Conservation (phyloP, 2,797 vertebrate genomes). For the Eulemur coronatus region DNA sequence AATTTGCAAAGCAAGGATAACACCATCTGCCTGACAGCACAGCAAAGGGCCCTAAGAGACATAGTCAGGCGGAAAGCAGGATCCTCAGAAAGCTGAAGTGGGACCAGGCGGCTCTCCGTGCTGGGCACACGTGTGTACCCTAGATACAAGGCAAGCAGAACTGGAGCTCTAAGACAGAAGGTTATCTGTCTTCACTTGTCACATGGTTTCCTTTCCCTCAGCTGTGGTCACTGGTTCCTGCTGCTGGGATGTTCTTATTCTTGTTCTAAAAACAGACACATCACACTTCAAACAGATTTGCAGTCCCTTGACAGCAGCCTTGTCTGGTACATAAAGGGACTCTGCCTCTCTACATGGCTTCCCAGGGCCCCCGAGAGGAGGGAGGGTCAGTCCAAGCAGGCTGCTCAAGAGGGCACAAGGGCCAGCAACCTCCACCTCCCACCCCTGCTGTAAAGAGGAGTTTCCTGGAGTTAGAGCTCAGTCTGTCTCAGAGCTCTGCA, state of each 20-base stretch:
- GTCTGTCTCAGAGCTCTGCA: background rate
- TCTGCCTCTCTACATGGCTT: background rate
- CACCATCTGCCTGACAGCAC: background rate
- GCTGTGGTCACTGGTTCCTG: background rate
- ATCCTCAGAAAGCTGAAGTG: background rate
- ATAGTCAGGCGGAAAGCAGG: background rate
- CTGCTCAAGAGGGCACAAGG: background rate
- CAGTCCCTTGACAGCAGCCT: background rate
- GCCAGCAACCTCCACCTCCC: background rate
- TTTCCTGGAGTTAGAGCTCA: background rate
- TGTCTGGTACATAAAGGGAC: background rate
- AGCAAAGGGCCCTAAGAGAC: fast-evolving
- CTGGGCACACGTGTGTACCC: background rate
- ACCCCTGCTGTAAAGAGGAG: fast-evolving
- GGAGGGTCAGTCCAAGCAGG: background rate
- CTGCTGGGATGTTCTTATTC: conserved; percentile 23
- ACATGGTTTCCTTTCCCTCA: fast-evolving
- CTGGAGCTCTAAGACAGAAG: background rate
- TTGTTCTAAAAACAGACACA: conserved; percentile 45
- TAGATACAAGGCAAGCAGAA: background rate
- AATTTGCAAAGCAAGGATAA: background rate
- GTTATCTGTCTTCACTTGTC: background rate
- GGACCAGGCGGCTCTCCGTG: background rate
- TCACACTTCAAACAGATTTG: conserved; percentile 30
- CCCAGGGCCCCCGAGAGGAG: background rate